Percentiles rank a stretch among this genome's conserved stretches.
These are phyloP conservation scores for Patella caerulea DNA, from an alignment of 2,888 invertebrate genomes.

Conservation along the genomic window DNA sequence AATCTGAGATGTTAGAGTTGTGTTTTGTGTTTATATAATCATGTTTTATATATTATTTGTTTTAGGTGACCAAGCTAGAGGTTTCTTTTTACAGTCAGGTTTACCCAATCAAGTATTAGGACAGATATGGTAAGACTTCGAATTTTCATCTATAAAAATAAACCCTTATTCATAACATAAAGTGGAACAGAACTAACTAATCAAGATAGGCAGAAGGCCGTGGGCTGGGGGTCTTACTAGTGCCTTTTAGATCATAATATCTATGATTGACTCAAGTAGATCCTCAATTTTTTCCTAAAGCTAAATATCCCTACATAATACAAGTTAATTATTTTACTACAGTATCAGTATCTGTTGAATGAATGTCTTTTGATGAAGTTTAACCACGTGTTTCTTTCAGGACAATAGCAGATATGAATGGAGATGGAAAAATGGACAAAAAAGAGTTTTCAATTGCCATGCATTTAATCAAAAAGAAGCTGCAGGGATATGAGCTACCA, in stretches of 20 bases:
- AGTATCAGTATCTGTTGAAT: too few relatives aligned
- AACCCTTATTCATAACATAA: too few relatives aligned
- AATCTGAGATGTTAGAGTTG: background rate
- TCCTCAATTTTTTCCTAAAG: too few relatives aligned
- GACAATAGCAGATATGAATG: slow-evolving; percentile 70
- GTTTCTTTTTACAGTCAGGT: slow-evolving; percentile 71
- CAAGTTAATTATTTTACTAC: too few relatives aligned
- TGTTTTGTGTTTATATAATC: background rate
- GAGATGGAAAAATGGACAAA: slow-evolving; percentile 71
- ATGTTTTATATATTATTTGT: background rate
- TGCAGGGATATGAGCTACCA: slow-evolving; percentile 93
- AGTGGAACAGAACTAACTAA: too few relatives aligned
- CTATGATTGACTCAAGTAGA: too few relatives aligned
- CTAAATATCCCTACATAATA: too few relatives aligned
- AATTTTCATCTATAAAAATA: too few relatives aligned
- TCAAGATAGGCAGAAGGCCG: too few relatives aligned
- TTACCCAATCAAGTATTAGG: slow-evolving; percentile 67
- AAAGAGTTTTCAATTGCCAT: slow-evolving; percentile 72
- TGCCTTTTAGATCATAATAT: too few relatives aligned
- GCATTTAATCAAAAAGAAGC: slow-evolving; percentile 78
- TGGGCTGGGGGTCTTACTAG: too few relatives aligned
- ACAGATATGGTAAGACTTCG: slow-evolving; percentile 68
- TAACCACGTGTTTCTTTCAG: slow-evolving; percentile 45
- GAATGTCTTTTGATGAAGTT: background rate
- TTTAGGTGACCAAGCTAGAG: slow-evolving; percentile 69